phyloP scores from a whole-genome alignment of 1,140 invertebrate genomes.

The Cydia splendana region DNA sequence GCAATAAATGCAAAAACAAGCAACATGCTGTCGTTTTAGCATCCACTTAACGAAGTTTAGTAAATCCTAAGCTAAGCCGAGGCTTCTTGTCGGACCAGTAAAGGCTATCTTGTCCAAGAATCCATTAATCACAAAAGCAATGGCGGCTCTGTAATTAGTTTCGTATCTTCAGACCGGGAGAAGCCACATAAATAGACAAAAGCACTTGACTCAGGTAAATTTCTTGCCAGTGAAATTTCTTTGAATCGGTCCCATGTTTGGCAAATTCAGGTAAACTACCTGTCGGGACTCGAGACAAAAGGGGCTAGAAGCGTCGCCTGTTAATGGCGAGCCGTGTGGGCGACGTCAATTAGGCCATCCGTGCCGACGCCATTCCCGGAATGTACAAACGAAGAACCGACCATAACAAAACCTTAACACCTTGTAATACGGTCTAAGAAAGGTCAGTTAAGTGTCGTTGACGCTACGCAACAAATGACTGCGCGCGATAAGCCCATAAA shows the following conservation, averaged over 20 bases:
- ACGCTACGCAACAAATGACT: conserved; percentile 67
- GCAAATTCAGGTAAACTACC: conserved; percentile 66
- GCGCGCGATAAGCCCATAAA: conserved; percentile 65
- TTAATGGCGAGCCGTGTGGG: conserved; percentile 72
- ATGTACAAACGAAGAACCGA: conserved; percentile 43
- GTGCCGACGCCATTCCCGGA: conserved; percentile 75
- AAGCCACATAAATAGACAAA: conserved; percentile 42
- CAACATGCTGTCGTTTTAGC: conserved; percentile 32
- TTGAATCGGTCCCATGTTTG: conserved; percentile 48
- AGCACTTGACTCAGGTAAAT: conserved; percentile 55
- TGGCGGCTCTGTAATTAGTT: conserved; percentile 49
- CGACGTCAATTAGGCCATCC: conserved; percentile 77
- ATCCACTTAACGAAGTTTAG: conserved; percentile 42
- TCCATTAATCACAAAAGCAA: conserved; percentile 52
- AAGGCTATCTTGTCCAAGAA: conserved; percentile 37
- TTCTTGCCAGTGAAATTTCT: conserved; percentile 49
- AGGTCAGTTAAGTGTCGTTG: neutral
- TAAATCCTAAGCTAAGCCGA: conserved; percentile 41
- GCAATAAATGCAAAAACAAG: conserved; percentile 2
- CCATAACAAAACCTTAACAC: neutral
- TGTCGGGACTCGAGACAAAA: conserved; percentile 69
- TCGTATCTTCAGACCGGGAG: conserved; percentile 35
- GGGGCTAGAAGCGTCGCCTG: conserved; percentile 64
- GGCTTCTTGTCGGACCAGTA: conserved; percentile 6
- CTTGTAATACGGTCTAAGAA: neutral